Conservation (phyloP, 2,797 vertebrate species). For the Microctenopoma steveboyesi region DNA sequence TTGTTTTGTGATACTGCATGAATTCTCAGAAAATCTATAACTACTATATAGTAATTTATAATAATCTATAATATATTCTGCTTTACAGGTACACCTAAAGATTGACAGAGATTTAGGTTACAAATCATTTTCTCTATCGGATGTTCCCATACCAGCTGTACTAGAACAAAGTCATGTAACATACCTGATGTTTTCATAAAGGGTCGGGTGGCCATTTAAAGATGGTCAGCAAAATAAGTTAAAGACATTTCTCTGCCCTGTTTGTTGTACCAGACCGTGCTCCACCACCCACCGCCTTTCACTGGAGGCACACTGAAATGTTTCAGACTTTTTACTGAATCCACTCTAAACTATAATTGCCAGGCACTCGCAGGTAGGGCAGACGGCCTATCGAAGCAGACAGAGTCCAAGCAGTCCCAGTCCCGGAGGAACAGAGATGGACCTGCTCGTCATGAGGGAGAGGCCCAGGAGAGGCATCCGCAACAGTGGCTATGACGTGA, state of each 20-base stretch:
- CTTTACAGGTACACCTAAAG: no score
- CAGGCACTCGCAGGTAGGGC: slow-evolving; percentile 91
- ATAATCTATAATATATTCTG: no score
- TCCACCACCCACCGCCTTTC: slow-evolving; percentile 1
- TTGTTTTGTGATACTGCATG: no score
- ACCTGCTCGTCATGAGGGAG: slow-evolving; percentile 96
- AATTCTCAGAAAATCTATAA: no score
- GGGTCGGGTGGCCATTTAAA: no score
- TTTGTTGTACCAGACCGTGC: slow-evolving; percentile 21
- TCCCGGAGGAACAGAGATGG: slow-evolving; percentile 98
- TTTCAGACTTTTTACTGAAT: slow-evolving; percentile 44
- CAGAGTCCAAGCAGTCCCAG: slow-evolving; percentile 98
- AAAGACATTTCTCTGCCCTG: slow-evolving; percentile 4
- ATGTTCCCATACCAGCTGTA: no score
- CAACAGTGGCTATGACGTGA: slow-evolving; percentile 98
- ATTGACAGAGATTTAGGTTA: no score
- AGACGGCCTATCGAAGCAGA: slow-evolving; percentile 91
- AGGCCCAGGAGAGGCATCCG: slow-evolving; percentile 94
- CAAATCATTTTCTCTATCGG: no score
- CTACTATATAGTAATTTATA: no score
- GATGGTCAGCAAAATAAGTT: not conserved
- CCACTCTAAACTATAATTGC: slow-evolving; percentile 60
- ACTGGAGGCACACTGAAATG: slow-evolving; percentile 24
- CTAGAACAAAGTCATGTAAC: no score
- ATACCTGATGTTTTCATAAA: no score